phyloP scores from a whole-genome alignment of 2,113 vertebrate species.

The Cnemophilus loriae region DNA sequence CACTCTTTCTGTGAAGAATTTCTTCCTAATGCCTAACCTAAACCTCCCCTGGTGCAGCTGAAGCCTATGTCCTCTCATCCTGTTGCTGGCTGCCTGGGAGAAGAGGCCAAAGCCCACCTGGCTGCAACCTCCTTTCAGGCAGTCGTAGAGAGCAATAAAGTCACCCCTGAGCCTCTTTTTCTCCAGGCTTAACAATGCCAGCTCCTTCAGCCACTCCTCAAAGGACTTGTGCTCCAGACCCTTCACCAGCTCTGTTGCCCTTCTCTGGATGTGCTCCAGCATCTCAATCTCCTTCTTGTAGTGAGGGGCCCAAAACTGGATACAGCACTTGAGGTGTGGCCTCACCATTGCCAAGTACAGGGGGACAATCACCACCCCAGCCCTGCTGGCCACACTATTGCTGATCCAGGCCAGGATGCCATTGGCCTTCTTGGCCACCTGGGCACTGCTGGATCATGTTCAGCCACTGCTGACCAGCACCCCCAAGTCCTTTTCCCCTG shows the following conservation, averaged over 20 bases:
- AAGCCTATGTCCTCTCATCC: background rate
- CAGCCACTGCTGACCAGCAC: fast-evolving
- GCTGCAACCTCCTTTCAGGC: background rate
- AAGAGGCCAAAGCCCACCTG: background rate
- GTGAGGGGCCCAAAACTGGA: background rate
- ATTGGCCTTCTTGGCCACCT: background rate
- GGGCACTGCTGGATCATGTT: fast-evolving
- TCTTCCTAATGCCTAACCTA: background rate
- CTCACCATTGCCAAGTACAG: fast-evolving
- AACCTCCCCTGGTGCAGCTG: background rate
- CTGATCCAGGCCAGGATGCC: background rate
- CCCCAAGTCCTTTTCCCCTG: background rate
- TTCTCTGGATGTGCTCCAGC: background rate
- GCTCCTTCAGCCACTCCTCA: background rate
- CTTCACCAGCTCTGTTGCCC: fast-evolving
- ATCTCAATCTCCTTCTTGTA: background rate
- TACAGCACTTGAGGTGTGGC: fast-evolving
- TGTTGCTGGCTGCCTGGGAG: background rate
- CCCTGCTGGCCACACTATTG: background rate
- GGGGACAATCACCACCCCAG: fast-evolving
- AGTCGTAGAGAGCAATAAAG: too few species aligned
- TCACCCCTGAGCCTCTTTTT: background rate
- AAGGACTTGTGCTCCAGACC: background rate
- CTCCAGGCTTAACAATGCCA: background rate
- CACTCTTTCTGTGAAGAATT: background rate